phyloP scores from a whole-genome alignment of 1,140 invertebrate genomes.

The Octopus sinensis region DNA sequence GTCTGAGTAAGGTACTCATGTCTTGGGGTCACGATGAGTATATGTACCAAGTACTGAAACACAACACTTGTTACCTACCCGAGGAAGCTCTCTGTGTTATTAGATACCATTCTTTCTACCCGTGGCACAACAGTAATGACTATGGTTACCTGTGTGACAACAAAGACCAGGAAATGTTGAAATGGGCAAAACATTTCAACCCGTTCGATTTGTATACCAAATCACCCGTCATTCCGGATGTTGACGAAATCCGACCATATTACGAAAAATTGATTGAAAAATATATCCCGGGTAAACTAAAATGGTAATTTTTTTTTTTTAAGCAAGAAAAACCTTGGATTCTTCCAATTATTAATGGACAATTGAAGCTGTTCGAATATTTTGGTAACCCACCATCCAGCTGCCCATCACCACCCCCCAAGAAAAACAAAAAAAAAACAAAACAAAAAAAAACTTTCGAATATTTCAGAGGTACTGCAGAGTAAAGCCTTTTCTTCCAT shows the following conservation, averaged over 20 bases:
- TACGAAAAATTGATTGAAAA: slow-evolving; percentile 95
- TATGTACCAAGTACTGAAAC: slow-evolving; percentile 67
- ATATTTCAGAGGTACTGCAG: too few species aligned
- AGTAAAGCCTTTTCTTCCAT: too few species aligned
- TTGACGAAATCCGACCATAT: slow-evolving; percentile 83
- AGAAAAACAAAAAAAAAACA: too few species aligned
- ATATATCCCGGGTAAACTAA: slow-evolving; percentile 77
- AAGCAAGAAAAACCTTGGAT: too few species aligned
- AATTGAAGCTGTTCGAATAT: too few species aligned
- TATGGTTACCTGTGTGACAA: slow-evolving; percentile 76
- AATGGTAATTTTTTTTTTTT: too few species aligned
- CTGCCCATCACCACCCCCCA: too few species aligned
- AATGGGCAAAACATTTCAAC: slow-evolving; percentile 84
- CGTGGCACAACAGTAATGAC: slow-evolving; percentile 76
- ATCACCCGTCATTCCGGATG: slow-evolving; percentile 74
- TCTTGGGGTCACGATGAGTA: slow-evolving; percentile 91
- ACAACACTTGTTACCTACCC: slow-evolving; percentile 70
- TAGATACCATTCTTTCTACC: slow-evolving; percentile 89
- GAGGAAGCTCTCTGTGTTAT: slow-evolving; percentile 79
- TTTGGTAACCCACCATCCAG: too few species aligned
- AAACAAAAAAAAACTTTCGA: too few species aligned
- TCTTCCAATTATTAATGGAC: too few species aligned
- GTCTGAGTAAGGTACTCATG: slow-evolving; percentile 82
- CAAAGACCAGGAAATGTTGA: slow-evolving; percentile 73
- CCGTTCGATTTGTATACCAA: slow-evolving; percentile 95